These are phyloP conservation scores for Catharus ustulatus DNA, from an alignment of 2,797 vertebrate species.

Conservation along the genomic window DNA sequence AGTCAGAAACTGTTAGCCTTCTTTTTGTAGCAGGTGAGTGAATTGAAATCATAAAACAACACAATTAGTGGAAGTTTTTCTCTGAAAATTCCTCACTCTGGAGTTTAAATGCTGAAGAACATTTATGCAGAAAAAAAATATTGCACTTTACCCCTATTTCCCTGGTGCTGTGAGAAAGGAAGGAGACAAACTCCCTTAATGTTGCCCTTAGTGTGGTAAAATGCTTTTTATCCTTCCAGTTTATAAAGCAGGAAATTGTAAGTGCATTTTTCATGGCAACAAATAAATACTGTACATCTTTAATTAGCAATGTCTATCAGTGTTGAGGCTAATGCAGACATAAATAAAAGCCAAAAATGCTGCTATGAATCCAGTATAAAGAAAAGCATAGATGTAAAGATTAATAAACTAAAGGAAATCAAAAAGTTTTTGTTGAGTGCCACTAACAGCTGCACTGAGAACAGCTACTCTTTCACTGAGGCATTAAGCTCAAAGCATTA, in stretches of 20 bases:
- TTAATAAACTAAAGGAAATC: conserved; percentile 48
- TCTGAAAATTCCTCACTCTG: conserved; percentile 13
- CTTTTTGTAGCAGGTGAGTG: conserved; percentile 15
- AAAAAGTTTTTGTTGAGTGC: conserved; percentile 23
- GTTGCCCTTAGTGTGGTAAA: neutral
- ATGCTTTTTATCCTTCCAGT: neutral
- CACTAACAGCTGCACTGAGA: neutral
- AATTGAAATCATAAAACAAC: neutral
- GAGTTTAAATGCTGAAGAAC: neutral
- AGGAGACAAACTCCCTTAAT: conserved; percentile 27
- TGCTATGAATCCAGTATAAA: neutral
- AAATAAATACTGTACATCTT: neutral
- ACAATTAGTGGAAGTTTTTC: neutral
- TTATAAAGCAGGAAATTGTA: conserved; percentile 32
- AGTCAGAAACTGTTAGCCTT: conserved; percentile 1
- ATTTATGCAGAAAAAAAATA: neutral
- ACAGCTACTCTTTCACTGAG: neutral
- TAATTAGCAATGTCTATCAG: conserved; percentile 23
- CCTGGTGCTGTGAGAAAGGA: neutral
- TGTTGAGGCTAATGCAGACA: neutral
- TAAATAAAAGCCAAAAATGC: conserved; percentile 10
- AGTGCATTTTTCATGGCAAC: neutral
- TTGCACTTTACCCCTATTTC: neutral
- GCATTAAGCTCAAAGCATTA: conserved; percentile 52
- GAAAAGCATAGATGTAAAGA: conserved; percentile 27